Evolutionary conservation across 2,888 invertebrate genomes (phyloP).

Genomic region (Caenorhabditis wallacei): DNA sequence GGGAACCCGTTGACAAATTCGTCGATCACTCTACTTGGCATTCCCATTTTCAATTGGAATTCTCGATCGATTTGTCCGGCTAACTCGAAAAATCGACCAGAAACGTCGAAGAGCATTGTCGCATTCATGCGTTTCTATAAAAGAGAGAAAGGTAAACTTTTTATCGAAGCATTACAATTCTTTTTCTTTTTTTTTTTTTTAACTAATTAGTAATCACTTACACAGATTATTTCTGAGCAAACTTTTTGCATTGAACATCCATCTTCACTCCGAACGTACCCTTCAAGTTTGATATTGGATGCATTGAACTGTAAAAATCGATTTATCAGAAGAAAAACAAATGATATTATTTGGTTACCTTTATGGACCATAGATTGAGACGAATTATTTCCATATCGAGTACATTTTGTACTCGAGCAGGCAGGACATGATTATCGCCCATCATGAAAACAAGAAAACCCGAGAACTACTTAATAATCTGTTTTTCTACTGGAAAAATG

Average conservation of each 20-base stretch:
- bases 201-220: too few species aligned
- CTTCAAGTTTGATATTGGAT: conserved; percentile 36
- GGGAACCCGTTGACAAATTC: conserved; percentile 58
- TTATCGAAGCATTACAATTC: too few species aligned
- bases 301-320: conserved; percentile 42
- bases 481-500: neutral
- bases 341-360: conserved; percentile 30
- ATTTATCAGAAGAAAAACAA: neutral
- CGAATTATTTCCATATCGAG: conserved; percentile 52
- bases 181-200: too few species aligned
- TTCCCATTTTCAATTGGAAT: conserved; percentile 55
- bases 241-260: conserved; percentile 45
- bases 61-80: conserved; percentile 54
- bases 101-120: conserved; percentile 51
- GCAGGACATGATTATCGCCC: conserved; percentile 42
- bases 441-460: neutral
- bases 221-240: conserved; percentile 51
- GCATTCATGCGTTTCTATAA: conserved; percentile 51
- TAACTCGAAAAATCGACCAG: conserved; percentile 54
- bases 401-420: conserved; percentile 62
- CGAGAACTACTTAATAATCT: neutral
- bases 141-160: too few species aligned
- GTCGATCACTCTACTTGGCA: conserved; percentile 44
- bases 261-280: conserved; percentile 49
- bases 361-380: conserved; percentile 59